A percentile compares a stretch with the other conserved stretches of the same genome.
phyloP scores from a whole-genome alignment of 2,888 invertebrate genomes.

The Apocheima hispidaria region DNA sequence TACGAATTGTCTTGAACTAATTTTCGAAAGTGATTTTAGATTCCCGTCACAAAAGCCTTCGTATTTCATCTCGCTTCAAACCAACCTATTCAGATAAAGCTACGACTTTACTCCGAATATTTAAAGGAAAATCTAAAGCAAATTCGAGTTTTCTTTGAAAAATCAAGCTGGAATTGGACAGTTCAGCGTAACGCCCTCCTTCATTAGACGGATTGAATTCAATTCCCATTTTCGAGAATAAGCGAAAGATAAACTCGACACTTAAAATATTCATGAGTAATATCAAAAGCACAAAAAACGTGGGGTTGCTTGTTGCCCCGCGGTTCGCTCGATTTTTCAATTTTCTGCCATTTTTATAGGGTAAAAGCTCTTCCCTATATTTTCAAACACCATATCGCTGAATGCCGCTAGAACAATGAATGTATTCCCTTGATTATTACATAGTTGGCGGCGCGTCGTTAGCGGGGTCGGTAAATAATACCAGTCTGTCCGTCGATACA shows the following conservation, averaged over 20 bases:
- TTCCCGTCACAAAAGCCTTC: neutral
- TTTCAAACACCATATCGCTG: too few species aligned
- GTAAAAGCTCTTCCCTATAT: too few species aligned
- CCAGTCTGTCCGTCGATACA: neutral
- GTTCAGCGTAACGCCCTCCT: conserved; percentile 2
- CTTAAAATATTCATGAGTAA: conserved; percentile 1
- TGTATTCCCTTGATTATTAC: conserved; percentile 6
- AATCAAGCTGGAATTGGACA: conserved; percentile 11
- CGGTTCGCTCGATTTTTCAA: neutral
- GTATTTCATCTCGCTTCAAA: conserved; percentile 11
- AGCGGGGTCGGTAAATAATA: conserved; percentile 8
- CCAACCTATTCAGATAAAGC: conserved; percentile 2
- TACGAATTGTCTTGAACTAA: neutral
- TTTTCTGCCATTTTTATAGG: too few species aligned
- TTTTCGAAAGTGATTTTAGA: conserved; percentile 4
- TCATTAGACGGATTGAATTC: conserved; percentile 17
- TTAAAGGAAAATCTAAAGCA: conserved; percentile 2
- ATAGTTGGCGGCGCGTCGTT: neutral
- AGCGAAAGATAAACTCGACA: neutral
- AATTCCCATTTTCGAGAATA: conserved; percentile 7
- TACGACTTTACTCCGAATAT: neutral
- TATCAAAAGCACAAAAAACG: neutral
- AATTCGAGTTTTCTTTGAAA: conserved; percentile 8
- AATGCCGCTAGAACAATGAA: conserved; percentile 10
- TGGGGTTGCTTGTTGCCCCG: neutral